Evolutionary conservation across 2,113 vertebrate species (phyloP).

Genomic region (Columbina picui): DNA sequence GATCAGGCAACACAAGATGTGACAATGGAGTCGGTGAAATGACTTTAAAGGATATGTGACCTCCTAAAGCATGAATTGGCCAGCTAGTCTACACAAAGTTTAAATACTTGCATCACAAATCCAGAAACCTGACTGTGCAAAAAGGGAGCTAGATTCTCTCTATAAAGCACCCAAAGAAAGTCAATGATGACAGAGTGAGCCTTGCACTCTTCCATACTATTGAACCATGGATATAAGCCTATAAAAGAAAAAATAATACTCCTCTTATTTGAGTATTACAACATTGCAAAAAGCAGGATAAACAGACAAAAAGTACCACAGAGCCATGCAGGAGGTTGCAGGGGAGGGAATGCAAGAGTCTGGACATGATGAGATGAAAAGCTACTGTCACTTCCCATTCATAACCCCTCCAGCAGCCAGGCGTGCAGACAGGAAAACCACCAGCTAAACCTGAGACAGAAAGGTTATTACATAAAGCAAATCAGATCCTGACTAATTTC

Average conservation of each 20-base stretch:
- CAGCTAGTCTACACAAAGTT: not conserved
- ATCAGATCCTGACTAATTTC: not conserved
- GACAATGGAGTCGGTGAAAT: not conserved
- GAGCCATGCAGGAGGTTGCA: not conserved
- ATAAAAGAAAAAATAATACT: not conserved
- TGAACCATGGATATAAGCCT: not conserved
- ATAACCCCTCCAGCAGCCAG: not conserved
- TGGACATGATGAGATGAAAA: not conserved
- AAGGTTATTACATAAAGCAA: slow-evolving; percentile 17
- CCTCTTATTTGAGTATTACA: not conserved
- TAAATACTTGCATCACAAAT: not conserved
- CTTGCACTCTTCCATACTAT: not conserved
- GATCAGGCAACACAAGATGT: not conserved
- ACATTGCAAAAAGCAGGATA: not conserved
- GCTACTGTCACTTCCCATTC: not conserved
- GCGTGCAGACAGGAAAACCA: not conserved
- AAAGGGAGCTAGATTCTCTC: not conserved
- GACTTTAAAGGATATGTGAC: not conserved
- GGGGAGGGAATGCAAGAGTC: not conserved
- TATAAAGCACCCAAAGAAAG: not conserved
- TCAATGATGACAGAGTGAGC: not conserved
- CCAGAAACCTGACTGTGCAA: not conserved
- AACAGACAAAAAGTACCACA: not conserved
- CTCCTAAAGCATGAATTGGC: not conserved
- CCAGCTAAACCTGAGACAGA: slow-evolving; percentile 11